Evolutionary conservation across 1,140 invertebrate genomes (phyloP).

Genomic region (Drosophila punjabiensis): DNA sequence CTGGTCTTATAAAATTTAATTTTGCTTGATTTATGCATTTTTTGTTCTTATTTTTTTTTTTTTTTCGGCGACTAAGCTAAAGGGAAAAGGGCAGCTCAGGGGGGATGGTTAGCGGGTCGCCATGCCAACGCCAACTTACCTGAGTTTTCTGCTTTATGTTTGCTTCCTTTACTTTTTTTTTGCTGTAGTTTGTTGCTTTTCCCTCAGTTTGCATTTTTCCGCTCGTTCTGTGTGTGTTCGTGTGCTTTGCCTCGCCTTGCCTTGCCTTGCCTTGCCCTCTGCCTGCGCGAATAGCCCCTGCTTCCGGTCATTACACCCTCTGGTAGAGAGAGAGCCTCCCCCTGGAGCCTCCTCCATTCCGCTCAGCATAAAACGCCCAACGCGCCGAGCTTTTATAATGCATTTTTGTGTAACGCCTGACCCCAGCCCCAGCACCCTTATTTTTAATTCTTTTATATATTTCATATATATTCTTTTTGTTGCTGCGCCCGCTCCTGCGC

Average conservation of each 20-base stretch:
- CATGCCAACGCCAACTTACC: constrained; percentile 65
- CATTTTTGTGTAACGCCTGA: constrained; percentile 56
- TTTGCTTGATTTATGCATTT: constrained; percentile 79
- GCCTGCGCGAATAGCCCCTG: constrained; percentile 29
- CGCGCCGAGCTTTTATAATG: constrained; percentile 64
- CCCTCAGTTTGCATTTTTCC: constrained; percentile 41
- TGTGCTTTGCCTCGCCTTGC: constrained; percentile 33
- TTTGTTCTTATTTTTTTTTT: constrained; percentile 28
- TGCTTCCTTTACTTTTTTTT: constrained; percentile 40
- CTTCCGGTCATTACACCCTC: constrained; percentile 78
- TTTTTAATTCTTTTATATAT: constrained; percentile 69
- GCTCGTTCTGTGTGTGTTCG: constrained; percentile 15
- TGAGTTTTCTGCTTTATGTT: constrained; percentile 68
- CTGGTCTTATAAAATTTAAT: constrained; percentile 67
- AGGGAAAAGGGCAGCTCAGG: constrained; percentile 17
- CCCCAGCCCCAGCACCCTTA: constrained; percentile 23
- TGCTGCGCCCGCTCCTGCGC: constrained; percentile 30
- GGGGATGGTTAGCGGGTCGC: constrained; percentile 42
- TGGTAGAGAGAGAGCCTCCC: constrained; percentile 13
- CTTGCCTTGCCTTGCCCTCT: constrained; percentile 40
- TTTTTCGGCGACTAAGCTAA: constrained; percentile 6
- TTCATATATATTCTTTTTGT: constrained; percentile 69
- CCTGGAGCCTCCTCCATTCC: constrained; percentile 14
- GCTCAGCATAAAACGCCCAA: constrained; percentile 39
- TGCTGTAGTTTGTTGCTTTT: constrained; percentile 53